phyloP scores from a whole-genome alignment of 2,888 invertebrate species.

The Anthophora plumipes region DNA sequence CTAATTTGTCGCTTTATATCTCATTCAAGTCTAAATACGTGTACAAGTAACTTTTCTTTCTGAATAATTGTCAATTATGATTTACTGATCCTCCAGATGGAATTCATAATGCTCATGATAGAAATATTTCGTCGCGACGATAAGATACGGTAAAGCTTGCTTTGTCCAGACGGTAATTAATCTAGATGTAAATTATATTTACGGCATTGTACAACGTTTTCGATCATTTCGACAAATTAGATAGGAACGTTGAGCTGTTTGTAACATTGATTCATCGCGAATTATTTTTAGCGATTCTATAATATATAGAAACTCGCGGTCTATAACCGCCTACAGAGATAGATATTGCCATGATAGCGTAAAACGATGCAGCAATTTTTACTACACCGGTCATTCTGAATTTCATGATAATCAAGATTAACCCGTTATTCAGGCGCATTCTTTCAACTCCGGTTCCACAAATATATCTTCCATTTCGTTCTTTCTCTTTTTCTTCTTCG shows the following conservation, averaged over 20 bases:
- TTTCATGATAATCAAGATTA: too few relatives aligned
- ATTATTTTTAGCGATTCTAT: conserved; percentile 24
- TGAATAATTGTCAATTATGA: neutral
- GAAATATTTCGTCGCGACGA: neutral
- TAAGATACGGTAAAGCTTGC: conserved; percentile 1
- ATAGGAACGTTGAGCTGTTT: neutral
- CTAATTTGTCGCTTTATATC: too few relatives aligned
- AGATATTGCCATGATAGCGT: too few relatives aligned
- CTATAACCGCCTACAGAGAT: conserved; percentile 1
- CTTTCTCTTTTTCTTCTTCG: neutral
- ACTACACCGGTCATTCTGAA: neutral
- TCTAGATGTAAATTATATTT: neutral
- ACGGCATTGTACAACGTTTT: neutral
- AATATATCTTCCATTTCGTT: too few relatives aligned
- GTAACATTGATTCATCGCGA: neutral
- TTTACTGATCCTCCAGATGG: neutral
- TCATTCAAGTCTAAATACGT: too few relatives aligned
- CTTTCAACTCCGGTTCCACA: too few relatives aligned
- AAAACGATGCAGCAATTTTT: neutral
- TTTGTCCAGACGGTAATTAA: neutral
- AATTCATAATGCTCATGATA: neutral
- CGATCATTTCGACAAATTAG: conserved; percentile 11
- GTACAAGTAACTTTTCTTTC: too few relatives aligned
- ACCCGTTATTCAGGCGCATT: too few relatives aligned
- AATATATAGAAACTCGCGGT: neutral